Evolutionary conservation across 2,888 invertebrate species (phyloP).

Genomic region (Metallyticus violacea): DNA sequence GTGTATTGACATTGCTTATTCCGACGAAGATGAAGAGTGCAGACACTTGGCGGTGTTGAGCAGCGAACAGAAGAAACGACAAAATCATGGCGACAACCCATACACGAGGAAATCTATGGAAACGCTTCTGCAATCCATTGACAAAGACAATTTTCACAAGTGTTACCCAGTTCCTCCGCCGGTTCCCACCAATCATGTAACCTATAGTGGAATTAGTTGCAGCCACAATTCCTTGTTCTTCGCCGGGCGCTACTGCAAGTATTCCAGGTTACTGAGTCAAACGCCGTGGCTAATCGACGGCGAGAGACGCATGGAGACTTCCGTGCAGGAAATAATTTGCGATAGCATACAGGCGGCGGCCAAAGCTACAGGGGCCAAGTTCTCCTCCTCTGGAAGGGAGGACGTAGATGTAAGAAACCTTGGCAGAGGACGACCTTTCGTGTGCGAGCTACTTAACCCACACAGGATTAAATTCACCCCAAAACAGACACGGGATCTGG

Average conservation of each 20-base stretch:
- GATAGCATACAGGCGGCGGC: constrained; percentile 60
- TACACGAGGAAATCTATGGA: constrained; percentile 67
- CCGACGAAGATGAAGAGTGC: constrained; percentile 58
- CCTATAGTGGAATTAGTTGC: constrained; percentile 54
- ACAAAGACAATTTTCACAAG: constrained; percentile 51
- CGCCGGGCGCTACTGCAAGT: constrained; percentile 78
- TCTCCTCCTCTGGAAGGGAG: constrained; percentile 91
- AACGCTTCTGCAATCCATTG: constrained; percentile 51
- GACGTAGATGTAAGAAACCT: constrained; percentile 96
- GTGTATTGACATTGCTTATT: constrained; percentile 56
- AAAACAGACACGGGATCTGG: constrained; percentile 54
- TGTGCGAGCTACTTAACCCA: constrained; percentile 77
- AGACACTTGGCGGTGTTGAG: constrained; percentile 46
- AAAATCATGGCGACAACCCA: constrained; percentile 50
- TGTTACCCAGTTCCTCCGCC: constrained; percentile 55
- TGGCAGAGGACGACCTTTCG: constrained; percentile 90
- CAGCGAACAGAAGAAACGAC: constrained; percentile 13
- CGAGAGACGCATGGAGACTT: constrained; percentile 73
- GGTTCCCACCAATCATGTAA: constrained; percentile 46
- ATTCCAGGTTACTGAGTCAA: constrained; percentile 81
- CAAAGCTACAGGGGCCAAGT: constrained; percentile 62
- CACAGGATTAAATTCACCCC: constrained; percentile 52
- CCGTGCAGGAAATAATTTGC: constrained; percentile 87
- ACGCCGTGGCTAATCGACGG: constrained; percentile 92
- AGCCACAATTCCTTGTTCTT: constrained; percentile 62